phyloP scores from a whole-genome alignment of 2,113 vertebrate species.

The Isurus oxyrinchus region DNA sequence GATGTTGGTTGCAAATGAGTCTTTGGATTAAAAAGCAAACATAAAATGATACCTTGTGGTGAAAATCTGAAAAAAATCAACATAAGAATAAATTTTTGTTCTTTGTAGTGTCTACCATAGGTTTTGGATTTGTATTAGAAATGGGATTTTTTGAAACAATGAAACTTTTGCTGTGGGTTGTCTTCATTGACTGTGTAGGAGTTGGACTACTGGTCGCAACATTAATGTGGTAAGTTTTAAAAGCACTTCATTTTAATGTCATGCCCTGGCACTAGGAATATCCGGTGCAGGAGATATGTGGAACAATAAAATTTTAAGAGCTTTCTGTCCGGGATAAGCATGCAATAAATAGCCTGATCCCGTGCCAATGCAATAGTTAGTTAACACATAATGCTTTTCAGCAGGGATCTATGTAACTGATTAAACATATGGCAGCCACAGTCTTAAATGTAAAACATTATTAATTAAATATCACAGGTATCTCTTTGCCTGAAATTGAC shows the following conservation, averaged over 20 bases:
- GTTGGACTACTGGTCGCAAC: slow-evolving; percentile 93
- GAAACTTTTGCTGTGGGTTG: slow-evolving; percentile 93
- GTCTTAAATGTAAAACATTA: neutral
- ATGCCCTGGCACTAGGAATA: too few relatives aligned
- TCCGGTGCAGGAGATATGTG: neutral
- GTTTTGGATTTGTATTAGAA: slow-evolving; percentile 89
- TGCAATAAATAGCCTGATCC: neutral
- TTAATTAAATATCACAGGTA: neutral
- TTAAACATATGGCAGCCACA: neutral
- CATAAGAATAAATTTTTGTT: slow-evolving; percentile 37
- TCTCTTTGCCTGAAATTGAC: neutral
- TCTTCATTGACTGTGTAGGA: slow-evolving; percentile 91
- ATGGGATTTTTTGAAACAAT: slow-evolving; percentile 84
- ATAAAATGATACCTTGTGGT: neutral
- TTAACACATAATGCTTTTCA: neutral
- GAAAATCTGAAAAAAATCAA: neutral
- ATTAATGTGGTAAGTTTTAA: slow-evolving; percentile 83
- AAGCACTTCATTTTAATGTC: neutral
- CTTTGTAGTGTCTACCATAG: slow-evolving; percentile 80
- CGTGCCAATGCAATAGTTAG: neutral
- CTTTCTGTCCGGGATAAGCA: neutral
- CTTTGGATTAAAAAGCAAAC: neutral
- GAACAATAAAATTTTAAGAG: neutral
- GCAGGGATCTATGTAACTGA: neutral
- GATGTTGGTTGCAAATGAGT: neutral